Percentiles rank a stretch among this genome's conserved stretches.
Conservation (phyloP, 2,888 invertebrate genomes). For the Drosophila prostipennis region DNA sequence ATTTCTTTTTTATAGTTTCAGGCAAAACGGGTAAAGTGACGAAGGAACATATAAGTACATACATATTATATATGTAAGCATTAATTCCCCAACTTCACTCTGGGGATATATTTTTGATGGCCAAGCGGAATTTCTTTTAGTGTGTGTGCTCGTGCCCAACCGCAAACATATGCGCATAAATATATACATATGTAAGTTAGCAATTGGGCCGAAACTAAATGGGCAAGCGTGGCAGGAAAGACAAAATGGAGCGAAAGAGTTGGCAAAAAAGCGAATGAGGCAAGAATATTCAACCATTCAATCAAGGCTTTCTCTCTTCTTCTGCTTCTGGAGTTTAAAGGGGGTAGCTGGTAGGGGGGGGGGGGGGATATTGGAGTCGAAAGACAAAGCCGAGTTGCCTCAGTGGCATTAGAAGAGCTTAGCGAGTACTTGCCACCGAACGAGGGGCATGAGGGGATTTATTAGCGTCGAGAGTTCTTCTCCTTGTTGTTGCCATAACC, state of each 20-base stretch:
- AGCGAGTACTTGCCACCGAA: constrained; percentile 1
- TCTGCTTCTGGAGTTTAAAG: neutral
- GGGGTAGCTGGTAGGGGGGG: neutral
- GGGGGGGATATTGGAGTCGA: neutral
- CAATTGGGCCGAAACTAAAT: constrained; percentile 41
- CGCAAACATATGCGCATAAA: constrained; percentile 37
- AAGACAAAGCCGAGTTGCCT: constrained; percentile 3
- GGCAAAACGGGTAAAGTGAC: neutral
- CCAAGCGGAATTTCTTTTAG: neutral
- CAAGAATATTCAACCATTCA: constrained; percentile 1
- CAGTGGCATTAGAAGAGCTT: constrained; percentile 32
- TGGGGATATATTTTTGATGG: neutral
- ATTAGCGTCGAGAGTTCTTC: constrained; percentile 4
- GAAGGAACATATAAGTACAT: neutral
- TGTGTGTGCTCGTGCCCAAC: constrained; percentile 14
- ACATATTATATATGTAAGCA: neutral
- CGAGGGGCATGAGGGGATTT: constrained; percentile 9
- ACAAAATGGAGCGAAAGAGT: constrained; percentile 9
- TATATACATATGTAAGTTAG: constrained; percentile 16
- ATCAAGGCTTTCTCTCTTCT: neutral
- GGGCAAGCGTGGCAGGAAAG: constrained; percentile 15
- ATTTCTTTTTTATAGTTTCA: no score
- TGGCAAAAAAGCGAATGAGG: neutral
- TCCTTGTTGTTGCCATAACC: constrained; percentile 22
- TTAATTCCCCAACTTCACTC: neutral